Percentiles rank a stretch among this genome's conserved stretches.
phyloP scores from a whole-genome alignment of 2,888 invertebrate genomes.

The Ormyrus nitidulus region DNA sequence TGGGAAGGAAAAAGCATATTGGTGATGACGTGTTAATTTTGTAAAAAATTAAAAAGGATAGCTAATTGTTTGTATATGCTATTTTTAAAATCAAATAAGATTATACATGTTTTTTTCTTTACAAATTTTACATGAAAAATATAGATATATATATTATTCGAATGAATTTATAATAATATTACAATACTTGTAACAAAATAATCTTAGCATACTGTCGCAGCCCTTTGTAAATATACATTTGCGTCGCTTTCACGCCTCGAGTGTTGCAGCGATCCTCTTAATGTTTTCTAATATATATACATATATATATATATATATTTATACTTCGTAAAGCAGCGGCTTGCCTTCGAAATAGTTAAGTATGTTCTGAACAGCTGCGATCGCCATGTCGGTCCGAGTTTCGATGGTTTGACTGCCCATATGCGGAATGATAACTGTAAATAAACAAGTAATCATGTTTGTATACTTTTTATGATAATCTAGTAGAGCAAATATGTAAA shows the following conservation, averaged over 20 bases:
- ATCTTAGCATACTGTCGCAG: not conserved
- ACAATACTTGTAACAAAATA: slow-evolving; percentile 26
- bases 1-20: slow-evolving; percentile 4
- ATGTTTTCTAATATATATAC: not conserved
- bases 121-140: slow-evolving; percentile 29
- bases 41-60: slow-evolving; percentile 23
- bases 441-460: slow-evolving; percentile 40
- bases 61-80: slow-evolving; percentile 39
- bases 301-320: not conserved
- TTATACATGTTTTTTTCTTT: slow-evolving; percentile 31
- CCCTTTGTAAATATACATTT: slow-evolving; percentile 8
- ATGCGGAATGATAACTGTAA: slow-evolving; percentile 88
- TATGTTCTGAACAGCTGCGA: slow-evolving; percentile 87
- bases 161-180: slow-evolving; percentile 35
- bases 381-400: slow-evolving; percentile 87
- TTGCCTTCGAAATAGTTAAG: slow-evolving; percentile 75
- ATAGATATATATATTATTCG: slow-evolving; percentile 20
- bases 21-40: slow-evolving; percentile 25
- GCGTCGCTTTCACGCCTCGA: slow-evolving; percentile 47
- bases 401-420: slow-evolving; percentile 89
- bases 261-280: not conserved
- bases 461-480: slow-evolving; percentile 44
- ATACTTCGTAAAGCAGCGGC: slow-evolving; percentile 77
- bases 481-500: slow-evolving; percentile 14
- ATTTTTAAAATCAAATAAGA: slow-evolving; percentile 32